A percentile compares a stretch with the other conserved stretches of the same genome.
phyloP scores from a whole-genome alignment of 2,113 vertebrate genomes.

The Alethe diademata region DNA sequence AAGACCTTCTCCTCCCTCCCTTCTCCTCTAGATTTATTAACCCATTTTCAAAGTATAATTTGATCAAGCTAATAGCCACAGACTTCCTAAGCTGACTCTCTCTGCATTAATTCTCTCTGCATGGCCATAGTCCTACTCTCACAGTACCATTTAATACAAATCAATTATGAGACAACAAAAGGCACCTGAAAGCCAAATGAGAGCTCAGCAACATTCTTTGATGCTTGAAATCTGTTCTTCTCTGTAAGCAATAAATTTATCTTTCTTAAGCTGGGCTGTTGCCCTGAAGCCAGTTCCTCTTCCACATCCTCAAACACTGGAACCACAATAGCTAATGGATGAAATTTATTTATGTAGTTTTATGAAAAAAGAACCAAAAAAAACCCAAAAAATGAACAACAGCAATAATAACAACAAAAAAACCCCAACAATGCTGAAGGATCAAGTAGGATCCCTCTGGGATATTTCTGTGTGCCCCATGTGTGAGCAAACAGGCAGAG shows the following conservation, averaged over 20 bases:
- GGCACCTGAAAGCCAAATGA: background rate
- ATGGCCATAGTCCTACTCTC: background rate
- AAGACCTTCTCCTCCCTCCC: background rate
- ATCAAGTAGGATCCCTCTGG: background rate
- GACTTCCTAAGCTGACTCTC: background rate
- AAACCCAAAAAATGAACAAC: too few relatives aligned
- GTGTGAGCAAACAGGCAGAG: background rate
- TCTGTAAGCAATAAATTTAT: background rate
- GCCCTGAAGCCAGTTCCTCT: background rate
- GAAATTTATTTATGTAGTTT: background rate
- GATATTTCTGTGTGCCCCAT: background rate
- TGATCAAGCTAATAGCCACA: slow-evolving; percentile 23
- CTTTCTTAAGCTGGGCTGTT: background rate
- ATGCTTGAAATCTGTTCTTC: background rate
- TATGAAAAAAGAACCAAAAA: background rate
- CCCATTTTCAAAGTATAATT: slow-evolving; percentile 12
- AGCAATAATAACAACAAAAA: accelerated
- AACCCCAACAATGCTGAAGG: background rate
- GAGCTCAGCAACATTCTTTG: background rate
- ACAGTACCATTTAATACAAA: background rate
- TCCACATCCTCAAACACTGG: background rate
- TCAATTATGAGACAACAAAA: background rate
- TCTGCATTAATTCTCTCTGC: background rate
- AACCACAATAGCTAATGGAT: background rate
- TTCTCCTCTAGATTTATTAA: slow-evolving; percentile 38